Conservation (phyloP, 2,888 invertebrate genomes). For the Pyralis farinalis region DNA sequence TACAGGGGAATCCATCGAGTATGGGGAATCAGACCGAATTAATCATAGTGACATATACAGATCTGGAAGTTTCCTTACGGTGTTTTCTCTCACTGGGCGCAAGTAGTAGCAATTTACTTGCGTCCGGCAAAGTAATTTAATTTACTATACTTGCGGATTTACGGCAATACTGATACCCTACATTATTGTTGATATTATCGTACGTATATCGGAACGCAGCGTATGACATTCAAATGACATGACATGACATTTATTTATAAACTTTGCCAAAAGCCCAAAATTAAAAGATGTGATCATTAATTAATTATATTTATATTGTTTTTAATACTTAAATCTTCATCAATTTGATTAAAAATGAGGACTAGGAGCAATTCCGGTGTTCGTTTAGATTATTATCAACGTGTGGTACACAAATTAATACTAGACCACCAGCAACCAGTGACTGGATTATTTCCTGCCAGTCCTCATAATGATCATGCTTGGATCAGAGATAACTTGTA, state of each 20-base stretch:
- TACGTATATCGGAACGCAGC: too few species aligned
- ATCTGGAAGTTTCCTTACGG: too few species aligned
- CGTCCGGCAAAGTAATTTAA: too few species aligned
- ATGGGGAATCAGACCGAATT: too few species aligned
- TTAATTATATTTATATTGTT: background rate
- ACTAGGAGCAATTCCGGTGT: conserved; percentile 95
- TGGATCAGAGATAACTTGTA: conserved; percentile 99
- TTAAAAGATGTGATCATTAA: background rate
- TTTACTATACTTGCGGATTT: too few species aligned
- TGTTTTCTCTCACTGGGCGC: too few species aligned
- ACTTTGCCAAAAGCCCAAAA: conserved; percentile 5
- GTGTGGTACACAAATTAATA: conserved; percentile 96
- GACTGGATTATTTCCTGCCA: conserved; percentile 97
- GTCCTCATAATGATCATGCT: conserved; percentile 93
- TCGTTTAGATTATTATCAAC: conserved; percentile 97
- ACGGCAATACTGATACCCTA: too few species aligned
- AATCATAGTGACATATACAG: too few species aligned
- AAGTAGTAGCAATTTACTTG: too few species aligned
- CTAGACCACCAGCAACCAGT: conserved; percentile 97
- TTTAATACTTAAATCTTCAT: background rate
- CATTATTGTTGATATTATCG: too few species aligned
- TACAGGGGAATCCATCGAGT: too few species aligned
- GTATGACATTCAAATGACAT: conserved; percentile 6
- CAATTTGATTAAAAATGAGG: conserved; percentile 81
- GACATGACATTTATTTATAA: background rate